Base-by-base conservation (phyloP, 2,113 vertebrate genomes). In the Pseudolaguvia tuberculata region DNA sequence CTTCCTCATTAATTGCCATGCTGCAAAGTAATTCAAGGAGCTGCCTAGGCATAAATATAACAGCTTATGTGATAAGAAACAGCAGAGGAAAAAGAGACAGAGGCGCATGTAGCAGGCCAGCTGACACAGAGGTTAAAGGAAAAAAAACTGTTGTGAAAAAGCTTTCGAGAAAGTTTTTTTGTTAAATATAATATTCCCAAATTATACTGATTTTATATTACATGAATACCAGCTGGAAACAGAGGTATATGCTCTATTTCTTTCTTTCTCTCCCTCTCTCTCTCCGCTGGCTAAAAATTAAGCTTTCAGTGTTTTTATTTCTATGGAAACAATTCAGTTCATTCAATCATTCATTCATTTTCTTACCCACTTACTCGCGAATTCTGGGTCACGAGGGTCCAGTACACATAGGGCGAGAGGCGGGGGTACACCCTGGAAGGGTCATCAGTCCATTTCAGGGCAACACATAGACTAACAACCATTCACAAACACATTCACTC, bases 181-280 rank as follows among this genome's bases (percentile, higher is more conserved):
- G 35, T 45, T 23, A 21, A 23, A 63, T 23, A 63, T 63, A 63
- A 63, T n/a, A n/a, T n/a, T 63, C 61, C 61, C 4, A 23, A 63
- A 63, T 63, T 63, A 15, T 63, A 35, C 35, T 63, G 35, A 63
- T 45, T 63, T 23, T 23, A 23, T 35, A 45, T 45, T 20, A 63
- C 42, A 21, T 63, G 42, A 63, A 63, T 45, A 45, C 45, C 5
- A 15, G 35, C 20, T 39, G 58, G 18, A n/a, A 17, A 39, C 29
- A 11, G 9, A 20, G 27, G 53, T 27, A n/a, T n/a, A 14, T 57
- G 4, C 15, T 9, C 27, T 59, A 15, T 21, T 10, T 7, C 59
- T 42, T 31, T 62, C 31, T 35, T 6, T 4, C 31, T 58, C 31
- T 35, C 31, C 6, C 31, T 35, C 31, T 29, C 56, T 57, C 23